Percentiles rank a stretch among this genome's conserved stretches.
Evolutionary conservation across 2,113 vertebrate genomes (phyloP).

Genomic region (Lucifuga dentata): DNA sequence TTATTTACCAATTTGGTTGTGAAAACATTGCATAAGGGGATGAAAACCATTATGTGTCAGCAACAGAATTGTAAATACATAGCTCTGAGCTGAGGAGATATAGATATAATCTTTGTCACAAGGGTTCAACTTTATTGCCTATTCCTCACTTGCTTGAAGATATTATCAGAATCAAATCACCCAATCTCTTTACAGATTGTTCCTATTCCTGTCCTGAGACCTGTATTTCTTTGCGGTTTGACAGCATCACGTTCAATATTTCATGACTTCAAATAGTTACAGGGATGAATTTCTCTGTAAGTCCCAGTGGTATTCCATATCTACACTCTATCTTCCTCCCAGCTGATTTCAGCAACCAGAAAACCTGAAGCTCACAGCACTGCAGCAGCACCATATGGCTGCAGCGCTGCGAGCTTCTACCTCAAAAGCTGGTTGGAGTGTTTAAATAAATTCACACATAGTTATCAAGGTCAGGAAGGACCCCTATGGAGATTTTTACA

Average conservation of each 20-base stretch:
- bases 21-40: conserved; percentile 17
- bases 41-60: conserved; percentile 7
- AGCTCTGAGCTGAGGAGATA: conserved; percentile 6
- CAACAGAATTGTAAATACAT: conserved; percentile 1
- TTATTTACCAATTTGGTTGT: conserved; percentile 21
- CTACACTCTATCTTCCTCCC: conserved; percentile 14
- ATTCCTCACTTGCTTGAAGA: conserved; percentile 51
- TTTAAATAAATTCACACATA: conserved; percentile 14
- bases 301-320: conserved; percentile 37
- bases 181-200: conserved; percentile 51
- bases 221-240: conserved; percentile 53
- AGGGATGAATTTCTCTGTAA: conserved; percentile 36
- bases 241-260: conserved; percentile 69
- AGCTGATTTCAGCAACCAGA: conserved; percentile 26
- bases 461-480: conserved; percentile 31
- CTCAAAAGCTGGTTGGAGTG: conserved; percentile 3
- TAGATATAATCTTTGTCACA: conserved; percentile 53
- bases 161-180: conserved; percentile 59
- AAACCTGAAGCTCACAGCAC: conserved; percentile 40
- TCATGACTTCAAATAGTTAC: conserved; percentile 51
- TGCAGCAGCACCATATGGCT: background rate
- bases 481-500: conserved; percentile 24
- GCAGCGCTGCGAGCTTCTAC: conserved; percentile 8
- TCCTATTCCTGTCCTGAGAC: conserved; percentile 50
- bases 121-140: conserved; percentile 46